phyloP scores from a whole-genome alignment of 2,888 invertebrate genomes.

The Yponomeuta sedellus region DNA sequence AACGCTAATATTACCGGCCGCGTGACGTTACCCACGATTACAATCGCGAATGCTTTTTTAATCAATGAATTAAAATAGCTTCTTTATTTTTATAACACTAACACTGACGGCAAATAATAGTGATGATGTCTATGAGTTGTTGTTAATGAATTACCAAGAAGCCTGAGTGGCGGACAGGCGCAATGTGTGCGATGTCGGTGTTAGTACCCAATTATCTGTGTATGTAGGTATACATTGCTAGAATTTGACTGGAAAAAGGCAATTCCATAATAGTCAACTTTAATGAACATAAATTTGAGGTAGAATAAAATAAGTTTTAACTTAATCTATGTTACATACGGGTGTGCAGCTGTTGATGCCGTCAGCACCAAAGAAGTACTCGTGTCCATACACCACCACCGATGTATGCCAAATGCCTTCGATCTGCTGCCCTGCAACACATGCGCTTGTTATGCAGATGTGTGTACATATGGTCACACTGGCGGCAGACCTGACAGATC shows the following conservation, averaged over 20 bases:
- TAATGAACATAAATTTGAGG: no score
- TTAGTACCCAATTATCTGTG: no score
- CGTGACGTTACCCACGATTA: conserved; percentile 14
- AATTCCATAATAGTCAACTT: no score
- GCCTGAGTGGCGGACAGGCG: not conserved
- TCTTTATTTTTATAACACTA: not conserved
- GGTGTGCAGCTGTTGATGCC: conserved; percentile 89
- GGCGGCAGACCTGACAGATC: no score
- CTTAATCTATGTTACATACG: conserved; percentile 73
- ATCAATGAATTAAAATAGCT: conserved; percentile 9
- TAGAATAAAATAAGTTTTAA: no score
- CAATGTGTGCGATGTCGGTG: not conserved
- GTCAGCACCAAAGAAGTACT: conserved; percentile 90
- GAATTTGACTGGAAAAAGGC: not conserved
- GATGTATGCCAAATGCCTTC: conserved; percentile 97
- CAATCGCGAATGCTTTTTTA: not conserved
- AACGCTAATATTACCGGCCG: conserved; percentile 31
- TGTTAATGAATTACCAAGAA: not conserved
- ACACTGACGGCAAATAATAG: not conserved
- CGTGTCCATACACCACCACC: conserved; percentile 89
- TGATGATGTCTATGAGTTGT: not conserved
- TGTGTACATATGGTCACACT: no score
- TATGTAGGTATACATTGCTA: not conserved
- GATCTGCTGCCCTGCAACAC: conserved; percentile 82
- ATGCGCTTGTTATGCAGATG: not conserved